Base-by-base conservation (phyloP, 2,113 vertebrate species). In the Arothron firmamentum region DNA sequence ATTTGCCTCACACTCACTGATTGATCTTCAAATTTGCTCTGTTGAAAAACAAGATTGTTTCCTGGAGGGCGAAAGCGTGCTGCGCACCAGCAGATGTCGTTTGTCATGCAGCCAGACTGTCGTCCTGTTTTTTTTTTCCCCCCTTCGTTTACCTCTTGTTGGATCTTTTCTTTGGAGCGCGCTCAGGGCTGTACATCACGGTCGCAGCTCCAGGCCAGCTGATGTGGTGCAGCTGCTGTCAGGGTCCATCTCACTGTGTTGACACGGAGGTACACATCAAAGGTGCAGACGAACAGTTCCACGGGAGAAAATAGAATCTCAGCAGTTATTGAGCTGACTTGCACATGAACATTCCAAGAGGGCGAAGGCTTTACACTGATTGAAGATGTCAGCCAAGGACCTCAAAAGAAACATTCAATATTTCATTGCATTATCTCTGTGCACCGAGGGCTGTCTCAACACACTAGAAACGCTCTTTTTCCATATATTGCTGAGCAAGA, bases 141-240 rank as follows among this genome's bases (percentile, higher is more conserved):
- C 6, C 41, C 59, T 91, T 91, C 90, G 81, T 90, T 93, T 92
- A 89, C 78, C 83, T 89, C 87, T 75, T 2, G 67, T 79, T 87
- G 79, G 80, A 83, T 92, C 92, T 94, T 94, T 94, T 89, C 93
- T 93, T 94, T 94, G 92, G 92, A 94, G 68, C 41, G 28, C 78
- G 88, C 90, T 87, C 91, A 91, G 92, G 83, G 70, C 87, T 87
- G 87, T 92, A 87, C 88, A 92, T 95, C 92, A 93, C 89, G 88
- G 92, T 94, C 92, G 94, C 90, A 77, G 77, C 52, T 63, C 45
- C 8, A 25, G 51, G 48, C 38, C 61, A 56, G 68, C 53, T 88
- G 89, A 88, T 60, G 72, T 7, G 54, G 53, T 51, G 63, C 88
- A 90, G 89, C 88, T 90, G 85, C 75, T 69, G 63, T 57, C 48